Percentiles rank a stretch among this genome's conserved stretches.
Conservation (phyloP, 30 jellyfish, hydroid and myxozoan species). For the Catostylus mosaicus region DNA sequence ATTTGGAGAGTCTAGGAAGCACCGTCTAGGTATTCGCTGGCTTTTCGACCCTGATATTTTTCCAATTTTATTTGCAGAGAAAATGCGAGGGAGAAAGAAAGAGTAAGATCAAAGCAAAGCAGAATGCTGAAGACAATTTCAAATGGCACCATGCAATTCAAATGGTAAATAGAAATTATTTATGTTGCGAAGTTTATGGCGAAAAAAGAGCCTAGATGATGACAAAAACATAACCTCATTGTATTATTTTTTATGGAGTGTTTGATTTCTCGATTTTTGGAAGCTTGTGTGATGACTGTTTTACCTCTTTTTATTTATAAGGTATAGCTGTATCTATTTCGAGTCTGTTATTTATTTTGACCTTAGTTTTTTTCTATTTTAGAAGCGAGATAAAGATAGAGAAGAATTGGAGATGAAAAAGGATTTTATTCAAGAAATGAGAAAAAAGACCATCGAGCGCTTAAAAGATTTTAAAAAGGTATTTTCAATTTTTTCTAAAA, state of each 20-base stretch:
- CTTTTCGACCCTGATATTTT: too few species aligned
- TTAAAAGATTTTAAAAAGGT: slow-evolving; percentile 68
- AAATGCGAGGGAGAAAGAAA: slow-evolving; percentile 63
- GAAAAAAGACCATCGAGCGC: slow-evolving; percentile 79
- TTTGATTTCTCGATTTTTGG: too few species aligned
- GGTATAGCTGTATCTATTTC: too few species aligned
- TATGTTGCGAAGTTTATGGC: too few species aligned
- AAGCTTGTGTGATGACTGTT: too few species aligned
- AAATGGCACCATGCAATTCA: slow-evolving; percentile 83
- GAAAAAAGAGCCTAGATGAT: too few species aligned
- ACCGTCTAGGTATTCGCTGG: too few species aligned
- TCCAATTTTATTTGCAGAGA: slow-evolving; percentile 57
- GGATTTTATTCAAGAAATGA: slow-evolving; percentile 73
- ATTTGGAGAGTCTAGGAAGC: too few species aligned
- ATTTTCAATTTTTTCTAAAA: neutral
- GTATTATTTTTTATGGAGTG: too few species aligned
- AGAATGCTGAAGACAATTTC: slow-evolving; percentile 63
- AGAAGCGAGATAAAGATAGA: slow-evolving; percentile 73
- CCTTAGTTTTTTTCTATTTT: neutral
- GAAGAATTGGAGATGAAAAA: slow-evolving; percentile 70
- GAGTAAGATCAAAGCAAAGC: slow-evolving; percentile 52
- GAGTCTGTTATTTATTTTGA: neutral
- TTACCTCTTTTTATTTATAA: too few species aligned
- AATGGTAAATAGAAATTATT: slow-evolving; percentile 44
- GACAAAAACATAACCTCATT: too few species aligned